phyloP scores from a whole-genome alignment of 2,888 invertebrate genomes.

The Nephrocerus scutellatus region DNA sequence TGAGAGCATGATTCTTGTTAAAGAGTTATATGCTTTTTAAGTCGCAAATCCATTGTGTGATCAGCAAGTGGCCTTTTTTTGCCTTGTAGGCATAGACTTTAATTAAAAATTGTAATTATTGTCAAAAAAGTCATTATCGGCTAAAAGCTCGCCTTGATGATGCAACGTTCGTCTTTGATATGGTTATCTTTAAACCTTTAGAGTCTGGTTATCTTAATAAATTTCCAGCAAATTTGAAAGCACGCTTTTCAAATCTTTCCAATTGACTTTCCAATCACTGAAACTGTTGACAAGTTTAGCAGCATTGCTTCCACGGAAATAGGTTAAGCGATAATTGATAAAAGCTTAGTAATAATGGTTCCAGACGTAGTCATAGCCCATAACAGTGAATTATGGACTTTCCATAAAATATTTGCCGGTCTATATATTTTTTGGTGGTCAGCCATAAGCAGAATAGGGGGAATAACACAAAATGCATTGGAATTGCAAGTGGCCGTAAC shows the following conservation, averaged over 20 bases:
- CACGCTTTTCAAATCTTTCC: constrained; percentile 36
- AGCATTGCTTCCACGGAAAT: constrained; percentile 54
- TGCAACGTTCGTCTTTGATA: constrained; percentile 38
- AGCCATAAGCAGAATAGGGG: no score
- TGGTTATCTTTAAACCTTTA: constrained; percentile 39
- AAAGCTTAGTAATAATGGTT: constrained; percentile 56
- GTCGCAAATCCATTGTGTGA: no score
- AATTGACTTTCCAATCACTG: constrained; percentile 41
- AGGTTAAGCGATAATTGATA: constrained; percentile 78
- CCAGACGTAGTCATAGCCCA: constrained; percentile 40
- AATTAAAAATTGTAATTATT: no score
- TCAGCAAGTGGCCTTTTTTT: no score
- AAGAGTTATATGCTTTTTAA: no score
- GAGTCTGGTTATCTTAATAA: constrained; percentile 45
- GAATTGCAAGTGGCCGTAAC: no score
- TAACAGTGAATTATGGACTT: constrained; percentile 42
- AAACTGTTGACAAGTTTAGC: constrained; percentile 43
- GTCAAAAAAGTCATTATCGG: no score
- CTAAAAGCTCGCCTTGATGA: constrained; percentile 37
- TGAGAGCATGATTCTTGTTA: no score
- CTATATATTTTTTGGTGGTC: no score
- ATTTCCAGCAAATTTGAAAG: constrained; percentile 43
- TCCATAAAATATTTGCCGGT: no score
- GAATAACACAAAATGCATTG: no score
- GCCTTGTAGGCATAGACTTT: no score